A percentile compares a stretch with the other conserved stretches of the same genome.
These are phyloP conservation scores for Acanthosoma haemorrhoidale DNA, from an alignment of 2,888 invertebrate species.

Conservation along the genomic window DNA sequence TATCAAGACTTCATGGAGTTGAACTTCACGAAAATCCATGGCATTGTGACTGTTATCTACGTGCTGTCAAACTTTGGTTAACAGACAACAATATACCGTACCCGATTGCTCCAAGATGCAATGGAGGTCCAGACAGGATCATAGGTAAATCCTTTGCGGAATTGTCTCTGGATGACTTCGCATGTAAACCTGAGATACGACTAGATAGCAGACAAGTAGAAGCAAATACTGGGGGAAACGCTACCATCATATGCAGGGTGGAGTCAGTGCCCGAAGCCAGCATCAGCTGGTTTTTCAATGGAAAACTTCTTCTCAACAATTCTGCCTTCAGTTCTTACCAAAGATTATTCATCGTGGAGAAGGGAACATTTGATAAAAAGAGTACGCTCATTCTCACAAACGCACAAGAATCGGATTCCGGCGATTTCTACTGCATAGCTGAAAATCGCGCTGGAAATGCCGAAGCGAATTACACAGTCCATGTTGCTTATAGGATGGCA, in stretches of 20 bases:
- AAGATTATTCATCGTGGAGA: constrained; percentile 68
- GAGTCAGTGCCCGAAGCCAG: constrained; percentile 74
- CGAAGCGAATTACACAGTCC: constrained; percentile 83
- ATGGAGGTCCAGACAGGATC: constrained; percentile 64
- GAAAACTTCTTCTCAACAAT: constrained; percentile 68
- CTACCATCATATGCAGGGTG: constrained; percentile 74
- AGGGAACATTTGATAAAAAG: constrained; percentile 67
- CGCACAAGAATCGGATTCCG: constrained; percentile 74
- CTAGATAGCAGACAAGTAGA: constrained; percentile 71
- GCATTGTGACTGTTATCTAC: constrained; percentile 79
- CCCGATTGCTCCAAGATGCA: constrained; percentile 70
- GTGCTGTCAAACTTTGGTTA: constrained; percentile 73
- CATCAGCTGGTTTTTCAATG: constrained; percentile 84
- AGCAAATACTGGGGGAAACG: constrained; percentile 75
- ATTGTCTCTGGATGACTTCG: constrained; percentile 64
- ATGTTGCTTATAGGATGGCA: constrained; percentile 69
- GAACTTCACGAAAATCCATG: constrained; percentile 82
- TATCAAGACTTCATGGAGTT: constrained; percentile 70
- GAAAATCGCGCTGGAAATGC: constrained; percentile 83
- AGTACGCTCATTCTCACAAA: constrained; percentile 73
- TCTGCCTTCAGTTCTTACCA: constrained; percentile 74
- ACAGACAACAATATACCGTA: constrained; percentile 71
- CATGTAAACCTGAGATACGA: constrained; percentile 72
- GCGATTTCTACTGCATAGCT: constrained; percentile 82
- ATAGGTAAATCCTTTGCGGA: constrained; percentile 62